These are phyloP conservation scores for Mylabris phalerata DNA, from an alignment of 1,140 invertebrate genomes.

Conservation along the genomic window DNA sequence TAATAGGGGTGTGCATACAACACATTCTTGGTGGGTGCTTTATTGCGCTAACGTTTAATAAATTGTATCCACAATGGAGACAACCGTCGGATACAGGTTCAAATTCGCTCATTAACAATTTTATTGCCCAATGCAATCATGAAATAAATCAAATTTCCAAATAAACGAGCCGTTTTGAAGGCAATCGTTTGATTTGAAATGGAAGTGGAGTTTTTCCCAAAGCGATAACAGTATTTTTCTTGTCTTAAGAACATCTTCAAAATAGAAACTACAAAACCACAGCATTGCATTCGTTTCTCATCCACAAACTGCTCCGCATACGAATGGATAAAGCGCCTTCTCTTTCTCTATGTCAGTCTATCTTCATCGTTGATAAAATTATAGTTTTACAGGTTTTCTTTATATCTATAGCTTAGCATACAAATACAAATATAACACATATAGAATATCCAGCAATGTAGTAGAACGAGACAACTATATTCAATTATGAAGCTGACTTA, in stretches of 20 bases:
- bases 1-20: slow-evolving; percentile 16
- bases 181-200: slow-evolving; percentile 1
- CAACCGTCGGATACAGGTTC: slow-evolving; percentile 3
- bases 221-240: slow-evolving; percentile 11
- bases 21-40: slow-evolving; percentile 15
- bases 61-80: background rate
- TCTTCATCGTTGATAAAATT: slow-evolving; percentile 8
- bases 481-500: slow-evolving; percentile 28
- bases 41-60: slow-evolving; percentile 9
- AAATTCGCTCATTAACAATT: background rate
- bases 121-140: too few relatives aligned
- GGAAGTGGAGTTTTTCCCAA: slow-evolving; percentile 5
- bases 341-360: background rate
- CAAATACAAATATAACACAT: background rate
- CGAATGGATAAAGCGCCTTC: slow-evolving; percentile 17
- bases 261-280: slow-evolving; percentile 8
- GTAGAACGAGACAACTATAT: slow-evolving; percentile 14
- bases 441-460: slow-evolving; percentile 3
- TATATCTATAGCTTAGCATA: too few relatives aligned
- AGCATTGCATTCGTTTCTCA: slow-evolving; percentile 14
- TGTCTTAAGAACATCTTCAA: slow-evolving; percentile 11
- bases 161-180: slow-evolving; percentile 1
- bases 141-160: background rate
- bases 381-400: slow-evolving; percentile 20
- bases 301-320: slow-evolving; percentile 17